Base-by-base conservation (phyloP, 2,888 invertebrate genomes). In the Volucella inflata region DNA sequence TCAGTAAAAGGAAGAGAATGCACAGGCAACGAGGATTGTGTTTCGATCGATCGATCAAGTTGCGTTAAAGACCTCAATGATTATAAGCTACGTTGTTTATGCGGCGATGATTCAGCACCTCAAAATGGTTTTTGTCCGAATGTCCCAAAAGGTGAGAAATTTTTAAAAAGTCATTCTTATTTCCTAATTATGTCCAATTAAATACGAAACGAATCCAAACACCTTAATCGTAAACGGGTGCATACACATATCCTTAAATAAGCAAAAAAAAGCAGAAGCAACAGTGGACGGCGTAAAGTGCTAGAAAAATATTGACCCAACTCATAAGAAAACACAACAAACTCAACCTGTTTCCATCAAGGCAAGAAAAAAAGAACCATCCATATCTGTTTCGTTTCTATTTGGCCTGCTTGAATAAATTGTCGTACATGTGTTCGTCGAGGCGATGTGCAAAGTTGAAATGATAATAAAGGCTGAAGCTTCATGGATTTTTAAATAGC, bases 81-180 rank as follows among this genome's bases (percentile, higher is more conserved):
- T 88, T 92, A 93, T 1, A 93, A 93, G 87, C 93, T 93, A 14
- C 93, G 95, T 8, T 96, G 96, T 88, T 93, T 95, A 0, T 96
- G 96, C 84, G 95, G 95, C 0, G 95, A 96, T 91, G 95, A 95
- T 90, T 91, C 93, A 2, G 93, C 95, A 0, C 95, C 96, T 0
- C 90, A 93, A 9, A 95, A 95, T 88, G 95, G 95, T 9, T 93
- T 93, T 55, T 96, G 96, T 89, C 93, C 93, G 55, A 93, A 94
- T 67, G 93, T 93, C 87, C 93, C 93, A 46, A 95, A 95, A 93
- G 94, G 95, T 95, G 91, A 92, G 85, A 50, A 64, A 17, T 53
- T 11, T 16, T 16, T 6, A 21, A 4, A 57, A 48, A 46, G 21
- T 2, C 21, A 21, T 36, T 21, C 3, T 62, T 12, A 38, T 64